Base-by-base conservation (phyloP, 2,888 invertebrate genomes). In the Eustalomyia histrio region DNA sequence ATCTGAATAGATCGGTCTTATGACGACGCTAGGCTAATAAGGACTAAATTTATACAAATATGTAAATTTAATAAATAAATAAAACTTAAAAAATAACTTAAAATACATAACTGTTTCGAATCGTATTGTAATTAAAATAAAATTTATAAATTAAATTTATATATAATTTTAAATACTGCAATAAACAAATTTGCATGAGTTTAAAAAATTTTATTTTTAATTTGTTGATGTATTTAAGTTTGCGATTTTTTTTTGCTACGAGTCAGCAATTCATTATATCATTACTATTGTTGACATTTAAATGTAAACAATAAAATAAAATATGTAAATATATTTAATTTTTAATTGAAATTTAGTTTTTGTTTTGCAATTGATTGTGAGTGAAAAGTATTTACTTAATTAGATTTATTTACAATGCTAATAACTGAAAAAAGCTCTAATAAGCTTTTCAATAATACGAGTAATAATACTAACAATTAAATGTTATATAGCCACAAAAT, bases 51-150 rank as follows among this genome's bases (percentile, higher is more conserved):
- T 52, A 7, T 14, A 58, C 18, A 18, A 16, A 47, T 16, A 68
- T 74, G 69, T 79, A 24, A 64, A 60, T 60, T 69, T 69, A 69
- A 69, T 69, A 64, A 58, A 69, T 74, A 47, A 72, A 72, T 61
- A 50, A 14, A 29, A 72, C 55, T 57, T n/a, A 47, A 47, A 47
- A 39, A 12, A 39, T 5, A 39, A 12, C n/a, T 47, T 6, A 39
- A 39, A 39, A 39, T 39, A n/a, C 12, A n/a, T 39, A 57, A 67
- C 57, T 67, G 24, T n/a, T 21, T 67, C 24, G 43, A 57, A 67
- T n/a, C 67, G 57, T 67, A 43, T 67, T 67, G 67, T 43, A 43
- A 55, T 55, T 53, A 10, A 53, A 21, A 39, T 52, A 17, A 52
- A 64, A 29, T 64, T 8, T 53, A 52, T 63, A 3, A 52, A 65